These are phyloP conservation scores for Drosophila rellima DNA, from an alignment of 2,888 invertebrate species.

Conservation along the genomic window DNA sequence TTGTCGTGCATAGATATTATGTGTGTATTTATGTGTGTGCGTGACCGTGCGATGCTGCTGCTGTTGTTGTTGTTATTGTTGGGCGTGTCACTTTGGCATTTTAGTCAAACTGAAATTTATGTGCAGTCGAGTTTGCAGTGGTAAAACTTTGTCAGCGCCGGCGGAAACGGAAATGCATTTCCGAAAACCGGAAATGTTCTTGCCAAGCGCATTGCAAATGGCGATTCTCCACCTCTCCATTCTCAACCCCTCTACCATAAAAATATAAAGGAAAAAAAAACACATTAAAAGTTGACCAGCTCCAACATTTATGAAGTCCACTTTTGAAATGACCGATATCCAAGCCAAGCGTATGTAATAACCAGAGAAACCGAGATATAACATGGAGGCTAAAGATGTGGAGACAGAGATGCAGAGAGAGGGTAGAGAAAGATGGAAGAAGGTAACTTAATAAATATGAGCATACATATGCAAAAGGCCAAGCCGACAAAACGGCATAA, in stretches of 20 bases:
- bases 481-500: constrained; percentile 20
- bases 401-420: background rate
- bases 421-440: background rate
- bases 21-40: constrained; percentile 13
- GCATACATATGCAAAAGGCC: constrained; percentile 17
- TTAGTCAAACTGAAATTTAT: constrained; percentile 69
- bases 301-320: constrained; percentile 37
- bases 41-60: constrained; percentile 8
- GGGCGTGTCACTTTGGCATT: constrained; percentile 38
- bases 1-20: constrained; percentile 46
- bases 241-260: background rate
- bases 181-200: constrained; percentile 77
- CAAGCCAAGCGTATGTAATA: background rate
- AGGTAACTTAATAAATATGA: constrained; percentile 45
- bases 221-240: constrained; percentile 7
- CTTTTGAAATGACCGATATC: constrained; percentile 6
- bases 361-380: constrained; percentile 7
- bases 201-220: constrained; percentile 73
- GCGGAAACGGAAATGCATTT: constrained; percentile 80
- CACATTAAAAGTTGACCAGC: constrained; percentile 21
- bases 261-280: background rate
- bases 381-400: background rate
- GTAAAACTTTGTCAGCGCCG: constrained; percentile 51
- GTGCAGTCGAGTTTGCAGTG: constrained; percentile 51
- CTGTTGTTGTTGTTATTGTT: constrained; percentile 13